Evolutionary conservation across 2,113 vertebrate genomes (phyloP).

Genomic region (Climacteris rufus): DNA sequence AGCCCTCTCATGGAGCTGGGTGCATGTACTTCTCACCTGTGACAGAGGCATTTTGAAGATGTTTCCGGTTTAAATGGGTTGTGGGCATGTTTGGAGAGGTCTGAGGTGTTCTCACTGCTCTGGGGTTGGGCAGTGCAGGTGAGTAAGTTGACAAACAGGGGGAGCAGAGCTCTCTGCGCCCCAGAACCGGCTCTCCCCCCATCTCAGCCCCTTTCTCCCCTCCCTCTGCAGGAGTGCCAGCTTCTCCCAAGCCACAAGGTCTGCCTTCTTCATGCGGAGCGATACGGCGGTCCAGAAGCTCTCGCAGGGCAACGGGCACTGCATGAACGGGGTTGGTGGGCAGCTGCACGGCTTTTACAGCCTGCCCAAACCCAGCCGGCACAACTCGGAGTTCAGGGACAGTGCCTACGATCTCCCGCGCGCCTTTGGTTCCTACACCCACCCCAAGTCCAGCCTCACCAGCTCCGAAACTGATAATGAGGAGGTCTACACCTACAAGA

Average conservation of each 20-base stretch:
- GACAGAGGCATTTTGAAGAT: neutral
- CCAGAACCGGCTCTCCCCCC: rapidly evolving
- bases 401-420: constrained; percentile 87
- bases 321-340: constrained; percentile 81
- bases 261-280: constrained; percentile 83
- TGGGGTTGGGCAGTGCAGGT: neutral
- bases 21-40: neutral
- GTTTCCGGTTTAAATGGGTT: neutral
- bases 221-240: constrained; percentile 86
- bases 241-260: constrained; percentile 90
- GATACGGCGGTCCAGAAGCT: constrained; percentile 88
- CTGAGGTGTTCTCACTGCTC: neutral
- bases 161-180: neutral
- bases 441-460: constrained; percentile 74
- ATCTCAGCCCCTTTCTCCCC: neutral
- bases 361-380: constrained; percentile 88
- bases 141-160: neutral
- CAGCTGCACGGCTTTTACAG: constrained; percentile 93
- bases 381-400: constrained; percentile 78
- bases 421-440: constrained; percentile 79
- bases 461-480: constrained; percentile 83
- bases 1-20: neutral
- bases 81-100: neutral
- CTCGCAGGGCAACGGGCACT: constrained; percentile 89
- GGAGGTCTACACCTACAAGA: constrained; percentile 93